Conservation (phyloP, 2,888 invertebrate species). For the Cheilosia impressa region DNA sequence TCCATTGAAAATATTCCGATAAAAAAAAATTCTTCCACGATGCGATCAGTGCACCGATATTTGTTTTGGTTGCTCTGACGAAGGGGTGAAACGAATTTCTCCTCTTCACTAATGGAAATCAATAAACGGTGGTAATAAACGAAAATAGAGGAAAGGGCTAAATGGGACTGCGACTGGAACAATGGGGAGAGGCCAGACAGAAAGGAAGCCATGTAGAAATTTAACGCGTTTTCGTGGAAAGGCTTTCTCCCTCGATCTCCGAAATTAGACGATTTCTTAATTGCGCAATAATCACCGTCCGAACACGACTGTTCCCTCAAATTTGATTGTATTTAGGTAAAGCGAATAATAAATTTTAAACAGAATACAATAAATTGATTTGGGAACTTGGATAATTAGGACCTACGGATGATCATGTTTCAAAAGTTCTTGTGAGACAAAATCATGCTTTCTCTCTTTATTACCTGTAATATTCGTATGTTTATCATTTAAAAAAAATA, state of each 20-base stretch:
- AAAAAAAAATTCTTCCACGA: conserved; percentile 54
- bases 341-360: conserved; percentile 51
- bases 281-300: conserved; percentile 49
- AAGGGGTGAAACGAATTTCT: conserved; percentile 54
- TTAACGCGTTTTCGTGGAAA: conserved; percentile 70
- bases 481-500: too few relatives aligned
- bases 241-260: conserved; percentile 45
- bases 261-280: conserved; percentile 50
- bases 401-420: too few relatives aligned
- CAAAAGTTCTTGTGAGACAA: too few relatives aligned
- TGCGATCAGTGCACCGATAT: conserved; percentile 32
- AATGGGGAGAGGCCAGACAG: conserved; percentile 1
- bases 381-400: background rate
- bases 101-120: conserved; percentile 63
- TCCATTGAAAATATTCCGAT: conserved; percentile 64
- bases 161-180: background rate
- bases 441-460: too few relatives aligned
- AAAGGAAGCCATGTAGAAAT: conserved; percentile 10
- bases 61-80: conserved; percentile 8
- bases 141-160: conserved; percentile 29
- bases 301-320: conserved; percentile 42
- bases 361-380: conserved; percentile 36
- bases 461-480: too few relatives aligned
- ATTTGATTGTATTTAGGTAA: conserved; percentile 29
- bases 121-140: conserved; percentile 61